A percentile compares a stretch with the other conserved stretches of the same genome.
These are phyloP conservation scores for Corvus hawaiiensis DNA, from an alignment of 2,113 vertebrate genomes.

Conservation along the genomic window DNA sequence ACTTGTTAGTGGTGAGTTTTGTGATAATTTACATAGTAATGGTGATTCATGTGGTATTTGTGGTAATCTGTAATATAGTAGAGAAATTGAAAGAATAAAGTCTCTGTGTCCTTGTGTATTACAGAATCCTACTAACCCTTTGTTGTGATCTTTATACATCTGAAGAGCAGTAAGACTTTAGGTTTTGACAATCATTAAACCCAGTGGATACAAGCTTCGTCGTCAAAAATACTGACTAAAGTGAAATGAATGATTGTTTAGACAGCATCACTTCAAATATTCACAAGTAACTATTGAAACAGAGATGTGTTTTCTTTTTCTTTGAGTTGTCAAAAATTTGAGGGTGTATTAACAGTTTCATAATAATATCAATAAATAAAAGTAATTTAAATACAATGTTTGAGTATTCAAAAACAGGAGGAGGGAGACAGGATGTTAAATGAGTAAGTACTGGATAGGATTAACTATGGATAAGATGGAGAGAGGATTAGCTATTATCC, in stretches of 20 bases:
- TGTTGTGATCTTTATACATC: neutral
- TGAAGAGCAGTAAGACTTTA: neutral
- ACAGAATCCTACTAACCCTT: neutral
- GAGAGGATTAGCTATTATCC: slow-evolving; percentile 62
- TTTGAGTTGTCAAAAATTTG: neutral
- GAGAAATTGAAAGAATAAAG: neutral
- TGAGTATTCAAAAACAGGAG: slow-evolving; percentile 41
- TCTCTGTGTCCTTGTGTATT: neutral
- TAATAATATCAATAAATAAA: slow-evolving; percentile 4
- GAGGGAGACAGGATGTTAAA: slow-evolving; percentile 11
- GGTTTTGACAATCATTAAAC: neutral
- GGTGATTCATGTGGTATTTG: neutral
- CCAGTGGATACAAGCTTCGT: neutral
- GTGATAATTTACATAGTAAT: neutral
- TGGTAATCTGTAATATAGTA: neutral
- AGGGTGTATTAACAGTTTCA: neutral
- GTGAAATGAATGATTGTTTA: neutral
- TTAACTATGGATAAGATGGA: slow-evolving; percentile 43
- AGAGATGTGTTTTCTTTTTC: neutral
- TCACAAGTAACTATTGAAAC: neutral
- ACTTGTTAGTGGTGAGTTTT: neutral
- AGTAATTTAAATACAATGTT: slow-evolving; percentile 39
- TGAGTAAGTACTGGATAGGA: slow-evolving; percentile 49
- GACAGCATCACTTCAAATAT: neutral
- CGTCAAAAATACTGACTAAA: neutral